A percentile compares a stretch with the other conserved stretches of the same genome.
Conservation (phyloP, 2,113 vertebrate species). For the Labeo rohita region DNA sequence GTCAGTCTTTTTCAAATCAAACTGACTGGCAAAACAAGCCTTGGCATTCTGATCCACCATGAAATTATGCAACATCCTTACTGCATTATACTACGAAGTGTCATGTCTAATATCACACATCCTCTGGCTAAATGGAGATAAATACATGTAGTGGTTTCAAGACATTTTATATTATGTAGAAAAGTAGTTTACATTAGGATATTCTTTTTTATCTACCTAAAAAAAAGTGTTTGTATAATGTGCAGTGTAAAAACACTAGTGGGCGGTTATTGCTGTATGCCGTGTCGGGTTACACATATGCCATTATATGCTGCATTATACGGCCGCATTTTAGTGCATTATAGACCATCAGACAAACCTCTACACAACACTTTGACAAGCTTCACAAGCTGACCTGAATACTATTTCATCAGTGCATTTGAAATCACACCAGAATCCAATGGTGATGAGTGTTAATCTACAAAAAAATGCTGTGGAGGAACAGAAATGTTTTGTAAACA, state of each 20-base stretch:
- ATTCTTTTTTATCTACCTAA: not conserved
- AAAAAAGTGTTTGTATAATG: not conserved
- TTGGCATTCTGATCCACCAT: no score
- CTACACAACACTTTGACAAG: conserved; percentile 1
- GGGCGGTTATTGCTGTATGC: not conserved
- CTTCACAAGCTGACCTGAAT: conserved; percentile 28
- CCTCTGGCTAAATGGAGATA: not conserved
- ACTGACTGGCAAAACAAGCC: not conserved
- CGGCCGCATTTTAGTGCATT: not conserved
- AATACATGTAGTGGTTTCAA: conserved; percentile 20
- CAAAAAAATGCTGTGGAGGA: conserved; percentile 1
- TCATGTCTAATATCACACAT: not conserved
- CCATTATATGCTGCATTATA: conserved; percentile 15
- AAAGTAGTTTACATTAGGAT: not conserved
- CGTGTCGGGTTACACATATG: conserved; percentile 13
- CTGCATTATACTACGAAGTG: not conserved
- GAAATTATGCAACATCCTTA: not conserved
- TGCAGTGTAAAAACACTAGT: not conserved
- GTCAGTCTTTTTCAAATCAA: not conserved
- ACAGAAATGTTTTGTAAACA: conserved; percentile 9
- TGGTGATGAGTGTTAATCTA: not conserved
- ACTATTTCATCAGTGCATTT: conserved; percentile 34
- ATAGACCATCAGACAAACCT: conserved; percentile 3
- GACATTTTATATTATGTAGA: not conserved
- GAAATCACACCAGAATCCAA: conserved; percentile 18